Percentiles rank a stretch among this genome's conserved stretches.
These are phyloP conservation scores for Myotis pilosus DNA, from an alignment of 2,797 vertebrate genomes.

Conservation along the genomic window DNA sequence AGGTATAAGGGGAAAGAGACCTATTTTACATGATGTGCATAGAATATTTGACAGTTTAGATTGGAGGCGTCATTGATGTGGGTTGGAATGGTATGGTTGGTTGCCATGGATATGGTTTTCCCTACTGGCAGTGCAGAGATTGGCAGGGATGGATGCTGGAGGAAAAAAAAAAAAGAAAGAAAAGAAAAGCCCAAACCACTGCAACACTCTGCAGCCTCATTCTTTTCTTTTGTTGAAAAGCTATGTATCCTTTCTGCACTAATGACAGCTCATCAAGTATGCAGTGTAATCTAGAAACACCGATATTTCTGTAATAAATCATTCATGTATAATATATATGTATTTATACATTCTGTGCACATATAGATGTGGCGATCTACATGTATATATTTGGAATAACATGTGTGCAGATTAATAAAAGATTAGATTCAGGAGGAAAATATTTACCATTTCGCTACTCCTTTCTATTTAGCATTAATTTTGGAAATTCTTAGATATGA, in stretches of 20 bases:
- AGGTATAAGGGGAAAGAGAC: constrained; percentile 92
- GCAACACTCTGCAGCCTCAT: constrained; percentile 79
- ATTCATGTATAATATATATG: constrained; percentile 78
- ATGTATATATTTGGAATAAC: constrained; percentile 77
- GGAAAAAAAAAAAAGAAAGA: constrained; percentile 46
- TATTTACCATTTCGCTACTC: constrained; percentile 61
- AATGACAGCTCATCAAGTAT: constrained; percentile 82
- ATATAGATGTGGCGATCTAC: constrained; percentile 69
- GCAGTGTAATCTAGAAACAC: constrained; percentile 81
- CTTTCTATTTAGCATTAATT: constrained; percentile 65
- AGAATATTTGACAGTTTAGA: constrained; percentile 89
- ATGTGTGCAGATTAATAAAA: constrained; percentile 76
- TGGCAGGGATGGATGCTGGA: constrained; percentile 82
- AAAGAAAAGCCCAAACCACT: constrained; percentile 70
- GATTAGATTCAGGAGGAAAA: constrained; percentile 64
- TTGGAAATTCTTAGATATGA: constrained; percentile 55
- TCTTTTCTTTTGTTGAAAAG: constrained; percentile 82
- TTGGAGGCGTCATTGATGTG: constrained; percentile 84
- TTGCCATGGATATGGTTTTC: constrained; percentile 89
- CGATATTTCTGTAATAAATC: constrained; percentile 82
- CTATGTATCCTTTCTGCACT: constrained; percentile 79
- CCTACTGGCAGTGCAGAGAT: constrained; percentile 84
- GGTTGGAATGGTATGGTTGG: constrained; percentile 83
- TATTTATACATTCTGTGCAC: constrained; percentile 76
- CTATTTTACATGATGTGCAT: constrained; percentile 94